Evolutionary conservation across 2,888 invertebrate species (phyloP).

Genomic region (Rosalia funebris): DNA sequence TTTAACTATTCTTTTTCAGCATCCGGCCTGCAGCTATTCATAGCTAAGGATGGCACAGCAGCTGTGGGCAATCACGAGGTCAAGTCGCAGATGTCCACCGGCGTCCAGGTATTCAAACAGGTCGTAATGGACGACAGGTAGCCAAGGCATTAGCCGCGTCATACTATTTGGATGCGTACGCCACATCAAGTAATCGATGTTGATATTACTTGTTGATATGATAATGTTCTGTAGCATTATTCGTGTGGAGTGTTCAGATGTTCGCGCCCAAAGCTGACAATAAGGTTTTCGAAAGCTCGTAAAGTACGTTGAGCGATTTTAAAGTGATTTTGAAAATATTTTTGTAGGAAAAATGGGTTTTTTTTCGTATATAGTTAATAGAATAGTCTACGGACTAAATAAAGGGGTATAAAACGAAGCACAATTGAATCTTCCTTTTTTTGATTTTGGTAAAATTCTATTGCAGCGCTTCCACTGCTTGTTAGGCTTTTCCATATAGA

Average conservation of each 20-base stretch:
- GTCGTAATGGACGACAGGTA: slow-evolving; percentile 83
- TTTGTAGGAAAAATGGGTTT: too few species aligned
- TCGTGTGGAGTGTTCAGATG: slow-evolving; percentile 11
- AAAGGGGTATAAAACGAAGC: too few species aligned
- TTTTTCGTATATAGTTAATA: too few species aligned
- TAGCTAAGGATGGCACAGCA: slow-evolving; percentile 89
- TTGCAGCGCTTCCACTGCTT: too few species aligned
- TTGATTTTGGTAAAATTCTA: too few species aligned
- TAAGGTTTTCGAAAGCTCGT: too few species aligned
- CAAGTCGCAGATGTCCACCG: slow-evolving; percentile 80
- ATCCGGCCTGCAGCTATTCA: slow-evolving; percentile 89
- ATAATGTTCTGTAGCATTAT: slow-evolving; percentile 38
- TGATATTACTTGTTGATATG: slow-evolving; percentile 40
- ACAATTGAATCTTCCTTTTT: too few species aligned
- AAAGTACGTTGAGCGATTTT: too few species aligned
- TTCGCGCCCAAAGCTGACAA: background rate
- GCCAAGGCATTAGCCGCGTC: slow-evolving; percentile 40
- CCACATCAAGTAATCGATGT: slow-evolving; percentile 29
- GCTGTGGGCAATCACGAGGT: slow-evolving; percentile 86
- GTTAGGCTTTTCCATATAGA: too few species aligned
- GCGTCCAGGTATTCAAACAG: slow-evolving; percentile 74
- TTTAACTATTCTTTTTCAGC: slow-evolving; percentile 70
- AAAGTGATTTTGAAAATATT: too few species aligned
- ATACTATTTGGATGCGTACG: background rate
- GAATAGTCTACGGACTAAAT: too few species aligned